These are phyloP conservation scores for Crocidura indochinensis DNA, from an alignment of 2,797 vertebrate species.

Conservation along the genomic window DNA sequence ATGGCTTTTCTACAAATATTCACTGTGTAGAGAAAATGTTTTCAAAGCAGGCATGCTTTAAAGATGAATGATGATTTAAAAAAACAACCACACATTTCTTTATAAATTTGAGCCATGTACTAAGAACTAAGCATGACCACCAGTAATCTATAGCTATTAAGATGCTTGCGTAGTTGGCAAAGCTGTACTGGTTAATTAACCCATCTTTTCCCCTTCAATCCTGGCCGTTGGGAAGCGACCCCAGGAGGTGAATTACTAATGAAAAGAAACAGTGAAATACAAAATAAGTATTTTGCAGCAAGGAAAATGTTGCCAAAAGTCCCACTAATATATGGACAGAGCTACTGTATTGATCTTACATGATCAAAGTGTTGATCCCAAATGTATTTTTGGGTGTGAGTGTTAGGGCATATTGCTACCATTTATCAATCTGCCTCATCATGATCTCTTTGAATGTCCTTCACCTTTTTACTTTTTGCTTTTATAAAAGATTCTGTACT, in stretches of 20 bases:
- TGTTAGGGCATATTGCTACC: background rate
- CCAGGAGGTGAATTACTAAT: constrained; percentile 44
- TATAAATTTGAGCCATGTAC: background rate
- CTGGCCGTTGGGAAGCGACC: constrained; percentile 77
- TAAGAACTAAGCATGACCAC: constrained; percentile 1
- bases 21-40: background rate
- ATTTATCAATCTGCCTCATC: background rate
- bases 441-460: constrained; percentile 23
- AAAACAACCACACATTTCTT: constrained; percentile 23
- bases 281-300: constrained; percentile 43
- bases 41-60: constrained; percentile 41
- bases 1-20: constrained; percentile 12
- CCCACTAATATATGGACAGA: constrained; percentile 62
- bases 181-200: constrained; percentile 30
- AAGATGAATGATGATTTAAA: background rate
- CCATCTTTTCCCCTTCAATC: constrained; percentile 60
- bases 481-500: background rate
- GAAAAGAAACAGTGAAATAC: constrained; percentile 79
- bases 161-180: background rate
- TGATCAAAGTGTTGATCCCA: constrained; percentile 73
- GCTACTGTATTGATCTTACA: constrained; percentile 72
- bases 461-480: background rate
- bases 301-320: constrained; percentile 72
- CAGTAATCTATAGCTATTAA: constrained; percentile 42
- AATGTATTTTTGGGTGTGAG: constrained; percentile 33